These are phyloP conservation scores for Dolichoris vasculosae DNA, from an alignment of 1,140 invertebrate genomes.

Conservation along the genomic window DNA sequence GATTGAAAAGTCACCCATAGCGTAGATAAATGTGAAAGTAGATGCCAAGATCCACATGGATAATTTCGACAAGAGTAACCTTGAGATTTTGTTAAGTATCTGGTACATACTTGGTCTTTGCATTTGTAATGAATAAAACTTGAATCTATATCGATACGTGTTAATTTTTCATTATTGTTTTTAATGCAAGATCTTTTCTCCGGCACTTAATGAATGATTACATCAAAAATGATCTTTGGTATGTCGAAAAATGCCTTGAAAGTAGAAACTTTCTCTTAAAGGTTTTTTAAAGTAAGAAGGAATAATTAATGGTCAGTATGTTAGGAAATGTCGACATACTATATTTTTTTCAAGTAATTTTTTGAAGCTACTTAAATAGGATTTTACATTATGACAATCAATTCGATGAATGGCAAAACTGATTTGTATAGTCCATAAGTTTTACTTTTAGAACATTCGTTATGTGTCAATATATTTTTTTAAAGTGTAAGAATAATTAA, in stretches of 20 bases:
- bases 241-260: constrained; percentile 9
- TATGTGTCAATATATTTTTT: not conserved
- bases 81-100: not conserved
- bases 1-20: not conserved
- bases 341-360: not conserved
- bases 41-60: not conserved
- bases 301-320: not conserved
- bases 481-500: no score
- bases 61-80: constrained; percentile 7
- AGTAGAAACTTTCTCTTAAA: constrained; percentile 12
- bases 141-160: not conserved
- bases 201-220: not conserved
- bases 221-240: not conserved
- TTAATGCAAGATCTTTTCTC: not conserved
- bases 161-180: not conserved
- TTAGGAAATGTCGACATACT: not conserved
- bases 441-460: not conserved
- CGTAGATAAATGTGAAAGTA: constrained; percentile 25
- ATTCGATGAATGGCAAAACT: not conserved
- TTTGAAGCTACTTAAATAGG: not conserved
- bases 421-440: not conserved
- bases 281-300: not conserved
- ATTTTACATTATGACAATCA: not conserved
- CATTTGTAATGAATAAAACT: not conserved
- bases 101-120: not conserved